phyloP scores from a whole-genome alignment of 2,113 vertebrate genomes.

The Epinephelus fuscoguttatus region DNA sequence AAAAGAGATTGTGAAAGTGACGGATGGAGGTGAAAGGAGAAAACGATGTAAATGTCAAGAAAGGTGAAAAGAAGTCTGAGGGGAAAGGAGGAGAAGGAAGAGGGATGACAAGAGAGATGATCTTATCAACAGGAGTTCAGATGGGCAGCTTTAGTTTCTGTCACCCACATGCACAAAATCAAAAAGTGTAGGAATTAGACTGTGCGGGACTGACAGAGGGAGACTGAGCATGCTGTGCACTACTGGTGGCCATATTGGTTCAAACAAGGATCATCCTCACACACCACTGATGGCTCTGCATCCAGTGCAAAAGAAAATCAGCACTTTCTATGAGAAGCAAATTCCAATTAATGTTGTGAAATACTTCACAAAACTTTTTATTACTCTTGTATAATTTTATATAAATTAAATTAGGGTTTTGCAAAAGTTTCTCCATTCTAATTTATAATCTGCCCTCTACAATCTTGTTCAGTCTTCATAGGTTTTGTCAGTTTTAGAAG shows the following conservation, averaged over 20 bases:
- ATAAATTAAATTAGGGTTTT: too few relatives aligned
- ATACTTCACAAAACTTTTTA: neutral
- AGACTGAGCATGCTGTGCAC: neutral
- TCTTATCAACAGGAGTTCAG: constrained; percentile 3
- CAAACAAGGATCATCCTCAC: too few relatives aligned
- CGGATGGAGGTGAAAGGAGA: neutral
- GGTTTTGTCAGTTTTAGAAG: neutral
- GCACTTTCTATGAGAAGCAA: too few relatives aligned
- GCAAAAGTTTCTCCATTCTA: too few relatives aligned
- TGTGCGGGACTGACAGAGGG: neutral
- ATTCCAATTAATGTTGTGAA: neutral
- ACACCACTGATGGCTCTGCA: too few relatives aligned
- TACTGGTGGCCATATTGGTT: neutral
- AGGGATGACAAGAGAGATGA: neutral
- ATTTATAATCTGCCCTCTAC: too few relatives aligned
- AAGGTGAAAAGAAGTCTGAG: constrained; percentile 6
- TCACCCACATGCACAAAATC: neutral
- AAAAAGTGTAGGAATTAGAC: neutral
- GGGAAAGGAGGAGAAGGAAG: neutral
- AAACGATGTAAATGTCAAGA: neutral
- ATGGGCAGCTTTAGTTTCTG: neutral
- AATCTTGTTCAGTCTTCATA: neutral
- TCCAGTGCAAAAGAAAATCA: too few relatives aligned
- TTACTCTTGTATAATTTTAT: too few relatives aligned
- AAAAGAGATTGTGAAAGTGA: neutral